phyloP scores from a whole-genome alignment of 2,888 invertebrate species.

The Gasteruption jaculator region DNA sequence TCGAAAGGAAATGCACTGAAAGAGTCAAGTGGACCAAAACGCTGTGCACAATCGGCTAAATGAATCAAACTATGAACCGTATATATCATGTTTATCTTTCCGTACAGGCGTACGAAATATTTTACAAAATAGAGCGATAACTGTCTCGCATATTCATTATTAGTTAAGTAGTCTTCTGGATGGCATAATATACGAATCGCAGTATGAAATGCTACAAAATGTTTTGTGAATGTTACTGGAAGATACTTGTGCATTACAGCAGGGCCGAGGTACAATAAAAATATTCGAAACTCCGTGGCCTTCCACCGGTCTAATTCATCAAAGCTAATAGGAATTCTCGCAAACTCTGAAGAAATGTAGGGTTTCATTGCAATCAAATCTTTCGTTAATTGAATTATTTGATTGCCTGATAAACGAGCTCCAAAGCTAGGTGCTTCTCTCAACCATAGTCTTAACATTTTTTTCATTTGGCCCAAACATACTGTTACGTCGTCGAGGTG shows the following conservation, averaged over 20 bases:
- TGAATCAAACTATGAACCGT: conserved; percentile 6
- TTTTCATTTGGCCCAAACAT: conserved; percentile 1
- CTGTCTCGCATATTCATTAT: conserved; percentile 9
- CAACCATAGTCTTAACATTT: background rate
- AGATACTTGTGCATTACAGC: conserved; percentile 1
- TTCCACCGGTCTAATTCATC: background rate
- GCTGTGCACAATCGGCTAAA: background rate
- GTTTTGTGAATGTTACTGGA: conserved; percentile 1
- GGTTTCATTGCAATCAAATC: conserved; percentile 2
- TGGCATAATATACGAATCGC: conserved; percentile 10
- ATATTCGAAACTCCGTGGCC: too few species aligned
- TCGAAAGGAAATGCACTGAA: conserved; percentile 10
- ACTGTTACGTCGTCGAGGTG: too few species aligned
- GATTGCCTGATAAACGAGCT: conserved; percentile 1
- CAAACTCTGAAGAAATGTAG: conserved; percentile 1
- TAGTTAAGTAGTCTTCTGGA: background rate
- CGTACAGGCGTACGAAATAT: conserved; percentile 1
- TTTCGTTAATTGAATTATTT: conserved; percentile 3
- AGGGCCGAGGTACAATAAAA: background rate
- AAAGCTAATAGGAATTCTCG: background rate
- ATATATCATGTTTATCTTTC: conserved; percentile 2
- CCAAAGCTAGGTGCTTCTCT: background rate
- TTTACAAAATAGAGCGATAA: conserved; percentile 5
- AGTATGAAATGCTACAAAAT: conserved; percentile 9
- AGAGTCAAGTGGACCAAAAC: conserved; percentile 5